Evolutionary conservation across 2,888 invertebrate species (phyloP).

Genomic region (Incurvaria masculella): DNA sequence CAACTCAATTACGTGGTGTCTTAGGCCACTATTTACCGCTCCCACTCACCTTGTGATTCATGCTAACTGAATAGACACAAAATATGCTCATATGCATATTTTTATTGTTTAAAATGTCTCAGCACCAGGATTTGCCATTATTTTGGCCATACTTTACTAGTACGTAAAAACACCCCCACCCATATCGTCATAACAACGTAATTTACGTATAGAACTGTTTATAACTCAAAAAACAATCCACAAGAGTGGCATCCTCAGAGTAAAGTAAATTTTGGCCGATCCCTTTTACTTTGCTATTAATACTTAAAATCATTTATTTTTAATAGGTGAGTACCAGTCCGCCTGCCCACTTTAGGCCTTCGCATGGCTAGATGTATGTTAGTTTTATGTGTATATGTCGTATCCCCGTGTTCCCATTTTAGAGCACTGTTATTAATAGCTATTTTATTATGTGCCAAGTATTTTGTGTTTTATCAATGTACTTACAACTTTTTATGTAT

Average conservation of each 20-base stretch:
- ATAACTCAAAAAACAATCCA: slow-evolving; percentile 17
- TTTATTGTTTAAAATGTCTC: no score
- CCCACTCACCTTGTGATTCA: no score
- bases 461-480: slow-evolving; percentile 6
- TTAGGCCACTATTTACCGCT: no score
- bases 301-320: slow-evolving; percentile 17
- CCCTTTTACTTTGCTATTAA: slow-evolving; percentile 17
- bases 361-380: no score
- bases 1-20: no score
- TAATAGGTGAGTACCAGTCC: no score
- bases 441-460: slow-evolving; percentile 9
- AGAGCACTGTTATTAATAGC: slow-evolving; percentile 1
- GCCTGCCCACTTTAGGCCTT: no score
- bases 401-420: slow-evolving; percentile 5
- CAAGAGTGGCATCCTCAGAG: slow-evolving; percentile 16
- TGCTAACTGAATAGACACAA: no score
- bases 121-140: slow-evolving; percentile 8
- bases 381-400: no score
- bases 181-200: not conserved
- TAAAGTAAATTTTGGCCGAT: slow-evolving; percentile 20
- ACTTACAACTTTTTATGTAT: no score
- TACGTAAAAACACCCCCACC: slow-evolving; percentile 22
- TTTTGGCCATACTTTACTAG: slow-evolving; percentile 24
- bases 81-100: no score
- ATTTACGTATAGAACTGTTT: slow-evolving; percentile 5